A percentile compares a stretch with the other conserved stretches of the same genome.
phyloP scores from a whole-genome alignment of 1,140 invertebrate species.

The Drosophila mauritiana region DNA sequence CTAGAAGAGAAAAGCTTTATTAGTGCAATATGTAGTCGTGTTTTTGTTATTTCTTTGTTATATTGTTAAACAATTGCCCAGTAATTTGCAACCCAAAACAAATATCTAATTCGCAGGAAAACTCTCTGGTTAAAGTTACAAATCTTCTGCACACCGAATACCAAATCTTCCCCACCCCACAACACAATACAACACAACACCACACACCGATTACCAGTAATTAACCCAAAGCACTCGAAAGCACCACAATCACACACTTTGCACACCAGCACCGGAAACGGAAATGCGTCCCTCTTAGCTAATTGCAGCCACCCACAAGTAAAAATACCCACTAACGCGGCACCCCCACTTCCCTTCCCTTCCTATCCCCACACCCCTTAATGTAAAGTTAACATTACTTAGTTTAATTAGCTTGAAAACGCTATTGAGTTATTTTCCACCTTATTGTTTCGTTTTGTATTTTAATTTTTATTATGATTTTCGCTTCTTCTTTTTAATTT shows the following conservation, averaged over 20 bases:
- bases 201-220: constrained; percentile 16
- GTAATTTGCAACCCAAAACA: constrained; percentile 61
- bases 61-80: constrained; percentile 57
- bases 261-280: constrained; percentile 64
- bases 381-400: constrained; percentile 56
- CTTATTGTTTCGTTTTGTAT: constrained; percentile 37
- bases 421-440: constrained; percentile 27
- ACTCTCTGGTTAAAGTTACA: constrained; percentile 70
- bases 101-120: constrained; percentile 74
- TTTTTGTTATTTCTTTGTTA: constrained; percentile 50
- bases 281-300: constrained; percentile 68
- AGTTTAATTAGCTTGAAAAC: constrained; percentile 73
- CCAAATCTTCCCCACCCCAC: constrained; percentile 30
- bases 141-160: constrained; percentile 39
- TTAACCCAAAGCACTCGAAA: constrained; percentile 37
- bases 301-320: constrained; percentile 46
- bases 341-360: constrained; percentile 1
- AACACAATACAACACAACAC: neutral
- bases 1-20: constrained; percentile 72
- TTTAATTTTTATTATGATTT: constrained; percentile 47
- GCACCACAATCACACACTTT: constrained; percentile 35
- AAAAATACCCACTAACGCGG: constrained; percentile 15
- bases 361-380: constrained; percentile 2
- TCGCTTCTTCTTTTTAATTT: constrained; percentile 45
- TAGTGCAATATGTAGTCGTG: constrained; percentile 72